These are phyloP conservation scores for Lycorma delicatula DNA, from an alignment of 1,140 invertebrate genomes.

Conservation along the genomic window DNA sequence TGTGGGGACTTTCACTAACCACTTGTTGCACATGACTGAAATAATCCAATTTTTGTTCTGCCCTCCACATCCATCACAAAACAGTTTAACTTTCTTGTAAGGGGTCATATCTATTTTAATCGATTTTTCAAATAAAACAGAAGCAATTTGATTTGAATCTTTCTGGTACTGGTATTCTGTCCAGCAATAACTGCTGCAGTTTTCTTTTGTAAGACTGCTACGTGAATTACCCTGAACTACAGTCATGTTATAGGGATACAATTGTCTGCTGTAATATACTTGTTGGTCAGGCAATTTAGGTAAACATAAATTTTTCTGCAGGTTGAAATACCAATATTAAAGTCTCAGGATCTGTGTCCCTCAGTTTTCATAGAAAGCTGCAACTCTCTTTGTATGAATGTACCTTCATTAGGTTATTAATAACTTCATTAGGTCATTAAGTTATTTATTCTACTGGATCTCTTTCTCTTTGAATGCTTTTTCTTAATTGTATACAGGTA, in stretches of 20 bases:
- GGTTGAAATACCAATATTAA: not conserved
- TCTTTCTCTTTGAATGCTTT: not conserved
- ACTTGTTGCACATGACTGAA: constrained; percentile 24
- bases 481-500: not conserved
- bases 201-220: constrained; percentile 6
- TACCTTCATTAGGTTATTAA: not conserved
- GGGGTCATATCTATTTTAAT: not conserved
- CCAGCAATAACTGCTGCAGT: constrained; percentile 11
- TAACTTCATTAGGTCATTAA: not conserved
- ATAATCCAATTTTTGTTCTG: constrained; percentile 20
- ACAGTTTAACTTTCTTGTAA: constrained; percentile 12
- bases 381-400: too few relatives aligned
- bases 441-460: not conserved
- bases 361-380: not conserved
- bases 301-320: constrained; percentile 19
- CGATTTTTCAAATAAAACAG: constrained; percentile 8
- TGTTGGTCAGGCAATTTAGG: constrained; percentile 20
- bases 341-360: not conserved
- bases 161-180: constrained; percentile 15
- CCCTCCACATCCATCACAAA: constrained; percentile 13
- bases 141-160: constrained; percentile 14
- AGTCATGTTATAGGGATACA: constrained; percentile 21
- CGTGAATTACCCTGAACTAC: constrained; percentile 13
- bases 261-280: constrained; percentile 19
- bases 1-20: constrained; percentile 20